Base-by-base conservation (phyloP, 2,797 vertebrate species). In the Thalassophryne amazonica region DNA sequence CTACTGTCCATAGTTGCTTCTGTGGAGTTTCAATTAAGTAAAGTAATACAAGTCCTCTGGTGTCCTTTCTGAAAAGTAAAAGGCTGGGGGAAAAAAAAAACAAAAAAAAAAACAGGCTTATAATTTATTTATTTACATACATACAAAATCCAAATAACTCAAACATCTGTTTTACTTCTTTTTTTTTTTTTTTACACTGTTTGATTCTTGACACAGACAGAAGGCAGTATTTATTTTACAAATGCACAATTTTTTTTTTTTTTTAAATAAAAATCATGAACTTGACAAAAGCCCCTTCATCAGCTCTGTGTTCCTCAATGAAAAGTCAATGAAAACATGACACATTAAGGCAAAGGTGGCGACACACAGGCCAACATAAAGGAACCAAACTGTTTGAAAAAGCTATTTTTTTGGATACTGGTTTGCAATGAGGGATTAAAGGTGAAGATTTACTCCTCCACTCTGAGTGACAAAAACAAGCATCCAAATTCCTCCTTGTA, bases 81-180 rank as follows among this genome's bases (percentile, higher is more conserved):
- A n/a, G n/a, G n/a, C n/a, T n/a, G n/a, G n/a, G n/a, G n/a, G n/a
- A n/a, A 25, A 27, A 22, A 14, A 25, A 19, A 5, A 14, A 15
- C 14, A 9, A 31, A 64, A 21, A 30, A 67, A 12, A 62, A 73
- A 57, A 40, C 54, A 78, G 84, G 89, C 74, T 85, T 85, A 89
- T 91, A 84, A 88, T 88, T 85, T 81, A 82, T 91, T 91, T 95
- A 95, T 97, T 94, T 96, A 95, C 93, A 94, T 95, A 89, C 95
- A 91, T 94, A 95, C 93, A 96, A 97, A 98, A 93, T 93, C 93
- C 91, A 88, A 92, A 93, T 49, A 87, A 93, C 89, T 92, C 93
- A 92, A 92, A 90, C 90, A 94, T 90, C 92, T 86, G 83, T 92
- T 89, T n/a, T n/a, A n/a, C n/a, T n/a, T 88, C 91, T 91, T 92